phyloP scores from a whole-genome alignment of 2,888 invertebrate genomes.

The Epicampocera succincta region DNA sequence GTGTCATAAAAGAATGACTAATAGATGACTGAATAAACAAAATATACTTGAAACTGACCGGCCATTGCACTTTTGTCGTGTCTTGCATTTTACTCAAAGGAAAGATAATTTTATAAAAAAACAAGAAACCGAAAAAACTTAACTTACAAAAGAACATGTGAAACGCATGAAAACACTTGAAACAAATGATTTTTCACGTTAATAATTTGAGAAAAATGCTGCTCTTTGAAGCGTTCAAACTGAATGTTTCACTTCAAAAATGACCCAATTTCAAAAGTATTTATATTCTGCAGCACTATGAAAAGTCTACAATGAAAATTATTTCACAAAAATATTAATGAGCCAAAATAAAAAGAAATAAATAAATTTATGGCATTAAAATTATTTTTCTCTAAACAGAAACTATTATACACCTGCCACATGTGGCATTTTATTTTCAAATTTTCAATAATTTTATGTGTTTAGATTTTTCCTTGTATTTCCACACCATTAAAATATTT shows the following conservation, averaged over 20 bases:
- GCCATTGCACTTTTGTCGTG: conserved; percentile 55
- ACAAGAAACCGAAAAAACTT: background rate
- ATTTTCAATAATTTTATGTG: no score
- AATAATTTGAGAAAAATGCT: conserved; percentile 23
- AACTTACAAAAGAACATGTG: conserved; percentile 10
- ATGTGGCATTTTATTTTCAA: conserved; percentile 34
- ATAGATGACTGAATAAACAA: conserved; percentile 24
- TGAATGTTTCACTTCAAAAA: conserved; percentile 48
- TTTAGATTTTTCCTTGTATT: conserved; percentile 18
- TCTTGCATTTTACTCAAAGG: conserved; percentile 15
- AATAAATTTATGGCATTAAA: background rate
- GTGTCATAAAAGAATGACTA: conserved; percentile 7
- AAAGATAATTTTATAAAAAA: conserved; percentile 21
- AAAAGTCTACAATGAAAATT: conserved; percentile 3
- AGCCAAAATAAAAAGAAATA: background rate
- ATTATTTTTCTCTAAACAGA: conserved; percentile 16
- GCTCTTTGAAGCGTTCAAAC: conserved; percentile 12
- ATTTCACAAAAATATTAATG: conserved; percentile 23
- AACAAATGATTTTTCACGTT: conserved; percentile 38
- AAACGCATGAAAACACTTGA: conserved; percentile 50
- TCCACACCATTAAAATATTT: conserved; percentile 57
- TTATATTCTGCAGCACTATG: conserved; percentile 13
- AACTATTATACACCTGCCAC: conserved; percentile 58
- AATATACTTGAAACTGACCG: conserved; percentile 60
- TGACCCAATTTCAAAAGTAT: conserved; percentile 53